These are phyloP conservation scores for Melanogrammus aeglefinus DNA, from an alignment of 2,797 vertebrate species.

Conservation along the genomic window DNA sequence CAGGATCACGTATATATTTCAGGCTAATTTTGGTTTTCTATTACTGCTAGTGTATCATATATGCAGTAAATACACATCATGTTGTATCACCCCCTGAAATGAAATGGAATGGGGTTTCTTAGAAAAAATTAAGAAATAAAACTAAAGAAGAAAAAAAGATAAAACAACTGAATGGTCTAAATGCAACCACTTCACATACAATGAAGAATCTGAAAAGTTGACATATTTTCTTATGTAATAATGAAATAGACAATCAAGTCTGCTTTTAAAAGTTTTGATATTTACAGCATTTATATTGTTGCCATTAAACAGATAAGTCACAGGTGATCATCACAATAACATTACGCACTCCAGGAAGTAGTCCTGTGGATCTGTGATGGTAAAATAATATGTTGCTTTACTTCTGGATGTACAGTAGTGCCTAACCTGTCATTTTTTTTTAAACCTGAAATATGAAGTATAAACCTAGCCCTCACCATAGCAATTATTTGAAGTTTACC, in stretches of 20 bases:
- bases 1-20: slow-evolving; percentile 54
- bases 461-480: slow-evolving; percentile 37
- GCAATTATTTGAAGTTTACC: not conserved
- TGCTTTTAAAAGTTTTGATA: slow-evolving; percentile 61
- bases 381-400: slow-evolving; percentile 38
- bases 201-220: slow-evolving; percentile 54
- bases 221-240: slow-evolving; percentile 53
- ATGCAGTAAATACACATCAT: slow-evolving; percentile 52
- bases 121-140: slow-evolving; percentile 47
- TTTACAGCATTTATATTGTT: slow-evolving; percentile 70
- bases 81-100: slow-evolving; percentile 35
- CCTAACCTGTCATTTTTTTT: slow-evolving; percentile 25
- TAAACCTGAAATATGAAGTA: slow-evolving; percentile 28
- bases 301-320: slow-evolving; percentile 59
- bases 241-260: slow-evolving; percentile 58
- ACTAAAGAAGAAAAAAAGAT: not conserved
- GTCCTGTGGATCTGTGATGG: slow-evolving; percentile 57
- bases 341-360: slow-evolving; percentile 51
- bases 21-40: slow-evolving; percentile 48
- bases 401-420: slow-evolving; percentile 43
- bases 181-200: slow-evolving; percentile 65
- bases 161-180: slow-evolving; percentile 23
- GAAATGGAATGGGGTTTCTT: slow-evolving; percentile 43
- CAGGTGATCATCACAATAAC: slow-evolving; percentile 52
- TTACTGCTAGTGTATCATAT: slow-evolving; percentile 44